Evolutionary conservation across 2,113 vertebrate species (phyloP).

Genomic region (Platysteira castanea): DNA sequence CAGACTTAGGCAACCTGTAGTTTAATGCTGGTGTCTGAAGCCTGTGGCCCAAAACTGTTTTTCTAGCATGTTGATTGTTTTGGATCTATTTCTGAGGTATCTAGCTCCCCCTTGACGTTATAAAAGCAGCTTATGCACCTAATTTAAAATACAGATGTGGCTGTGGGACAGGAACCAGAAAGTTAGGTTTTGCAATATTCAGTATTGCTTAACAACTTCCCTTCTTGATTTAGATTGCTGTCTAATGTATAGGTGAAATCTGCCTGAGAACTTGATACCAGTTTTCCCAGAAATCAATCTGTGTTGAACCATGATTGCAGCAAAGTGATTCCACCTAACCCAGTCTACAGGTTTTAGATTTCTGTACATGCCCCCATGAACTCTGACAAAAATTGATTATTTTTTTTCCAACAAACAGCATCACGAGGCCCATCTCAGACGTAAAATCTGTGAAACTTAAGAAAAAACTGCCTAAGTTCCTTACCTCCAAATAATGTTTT

Average conservation of each 20-base stretch:
- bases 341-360: neutral
- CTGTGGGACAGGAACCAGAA: neutral
- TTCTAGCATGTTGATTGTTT: neutral
- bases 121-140: neutral
- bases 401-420: neutral
- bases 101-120: neutral
- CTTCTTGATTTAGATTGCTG: neutral
- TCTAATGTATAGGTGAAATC: neutral
- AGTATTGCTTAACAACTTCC: neutral
- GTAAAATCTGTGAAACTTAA: neutral
- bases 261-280: neutral
- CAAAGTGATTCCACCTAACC: neutral
- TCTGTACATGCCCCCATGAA: neutral
- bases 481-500: neutral
- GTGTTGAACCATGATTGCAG: neutral
- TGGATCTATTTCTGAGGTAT: neutral
- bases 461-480: neutral
- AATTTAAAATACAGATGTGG: neutral
- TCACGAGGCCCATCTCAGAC: neutral
- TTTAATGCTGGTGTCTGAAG: neutral
- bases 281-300: neutral
- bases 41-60: neutral
- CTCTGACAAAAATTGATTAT: neutral
- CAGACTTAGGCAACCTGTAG: neutral
- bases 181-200: neutral